Conservation (phyloP, 2,797 vertebrate species). For the Carduelis carduelis region DNA sequence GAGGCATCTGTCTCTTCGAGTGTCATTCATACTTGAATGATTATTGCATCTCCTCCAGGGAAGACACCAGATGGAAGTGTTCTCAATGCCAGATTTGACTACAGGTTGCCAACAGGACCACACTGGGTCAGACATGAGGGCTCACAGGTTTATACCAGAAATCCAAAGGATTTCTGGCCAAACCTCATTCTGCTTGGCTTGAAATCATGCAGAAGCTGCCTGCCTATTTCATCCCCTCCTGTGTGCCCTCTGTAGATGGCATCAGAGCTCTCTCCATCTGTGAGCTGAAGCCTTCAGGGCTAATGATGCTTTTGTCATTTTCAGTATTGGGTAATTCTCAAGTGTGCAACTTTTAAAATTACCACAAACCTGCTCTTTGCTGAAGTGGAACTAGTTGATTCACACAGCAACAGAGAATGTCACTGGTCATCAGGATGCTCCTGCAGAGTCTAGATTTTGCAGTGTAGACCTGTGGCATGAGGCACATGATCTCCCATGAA, state of each 20-base stretch:
- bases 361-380: neutral
- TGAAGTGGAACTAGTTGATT: neutral
- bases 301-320: neutral
- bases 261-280: neutral
- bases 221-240: neutral
- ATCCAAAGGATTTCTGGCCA: neutral
- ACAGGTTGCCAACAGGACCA: neutral
- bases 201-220: neutral
- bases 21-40: neutral
- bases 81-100: neutral
- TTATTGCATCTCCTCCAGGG: neutral
- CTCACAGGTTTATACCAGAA: neutral
- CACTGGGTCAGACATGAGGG: neutral
- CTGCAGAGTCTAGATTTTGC: neutral
- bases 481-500: neutral
- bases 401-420: neutral
- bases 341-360: neutral
- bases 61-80: neutral
- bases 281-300: neutral
- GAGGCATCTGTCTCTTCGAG: neutral
- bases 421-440: neutral
- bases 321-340: neutral
- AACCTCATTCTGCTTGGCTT: neutral
- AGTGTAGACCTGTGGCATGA: neutral
- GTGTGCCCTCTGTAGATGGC: neutral